A percentile compares a stretch with the other conserved stretches of the same genome.
These are phyloP conservation scores for Tachyglossus aculeatus DNA, from an alignment of 2,797 vertebrate species.

Conservation along the genomic window DNA sequence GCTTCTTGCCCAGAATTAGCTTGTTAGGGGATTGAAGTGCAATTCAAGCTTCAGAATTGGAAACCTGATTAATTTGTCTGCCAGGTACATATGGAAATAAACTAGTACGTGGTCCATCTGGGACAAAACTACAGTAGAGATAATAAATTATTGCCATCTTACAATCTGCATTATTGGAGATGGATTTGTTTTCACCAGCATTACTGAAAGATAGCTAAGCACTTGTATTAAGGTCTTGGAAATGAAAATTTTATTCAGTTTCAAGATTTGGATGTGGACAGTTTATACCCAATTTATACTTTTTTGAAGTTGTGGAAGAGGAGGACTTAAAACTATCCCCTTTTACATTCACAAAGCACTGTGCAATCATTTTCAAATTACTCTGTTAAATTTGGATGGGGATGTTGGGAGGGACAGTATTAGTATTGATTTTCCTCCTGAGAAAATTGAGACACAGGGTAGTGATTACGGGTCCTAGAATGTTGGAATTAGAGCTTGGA, in stretches of 20 bases:
- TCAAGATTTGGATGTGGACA: too few species aligned
- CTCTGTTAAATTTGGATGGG: too few species aligned
- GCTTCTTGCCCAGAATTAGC: constrained; percentile 51
- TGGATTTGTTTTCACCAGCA: constrained; percentile 51
- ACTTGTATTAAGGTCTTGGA: constrained; percentile 23
- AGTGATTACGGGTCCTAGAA: too few species aligned
- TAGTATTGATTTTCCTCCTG: too few species aligned
- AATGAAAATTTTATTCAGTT: constrained; percentile 34
- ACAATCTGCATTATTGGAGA: constrained; percentile 63
- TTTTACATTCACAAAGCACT: constrained; percentile 31
- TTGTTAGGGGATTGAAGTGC: constrained; percentile 67
- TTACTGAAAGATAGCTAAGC: constrained; percentile 53
- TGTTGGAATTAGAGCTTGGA: too few species aligned
- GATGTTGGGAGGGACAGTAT: too few species aligned
- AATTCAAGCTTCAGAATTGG: constrained; percentile 71
- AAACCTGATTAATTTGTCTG: constrained; percentile 80
- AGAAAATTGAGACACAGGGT: too few species aligned
- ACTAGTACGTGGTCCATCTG: constrained; percentile 78
- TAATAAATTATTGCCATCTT: constrained; percentile 76
- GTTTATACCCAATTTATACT: neutral
- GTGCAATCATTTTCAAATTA: neutral
- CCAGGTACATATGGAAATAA: constrained; percentile 82
- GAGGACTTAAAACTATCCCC: neutral
- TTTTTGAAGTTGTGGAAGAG: neutral
- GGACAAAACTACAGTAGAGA: constrained; percentile 74